Percentiles rank a stretch among this genome's conserved stretches.
Conservation (phyloP, 2,797 vertebrate genomes). For the Anas acuta region DNA sequence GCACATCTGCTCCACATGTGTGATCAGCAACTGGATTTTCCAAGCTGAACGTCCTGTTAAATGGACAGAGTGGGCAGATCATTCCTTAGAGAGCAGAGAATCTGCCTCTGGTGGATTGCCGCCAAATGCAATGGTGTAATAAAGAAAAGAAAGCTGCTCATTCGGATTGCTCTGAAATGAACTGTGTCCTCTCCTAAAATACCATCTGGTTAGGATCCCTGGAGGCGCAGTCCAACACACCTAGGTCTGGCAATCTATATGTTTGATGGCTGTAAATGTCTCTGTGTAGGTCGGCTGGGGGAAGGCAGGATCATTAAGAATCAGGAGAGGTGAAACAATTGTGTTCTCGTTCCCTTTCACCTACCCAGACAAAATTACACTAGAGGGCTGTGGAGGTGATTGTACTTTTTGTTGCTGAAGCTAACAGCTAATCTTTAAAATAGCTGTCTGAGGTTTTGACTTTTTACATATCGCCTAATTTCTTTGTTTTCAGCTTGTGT, state of each 20-base stretch:
- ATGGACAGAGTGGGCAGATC: slow-evolving; percentile 82
- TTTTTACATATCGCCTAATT: not conserved
- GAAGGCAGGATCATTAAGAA: slow-evolving; percentile 73
- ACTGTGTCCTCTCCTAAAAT: slow-evolving; percentile 83
- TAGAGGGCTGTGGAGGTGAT: not conserved
- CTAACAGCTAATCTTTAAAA: slow-evolving; percentile 54
- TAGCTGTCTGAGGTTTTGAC: not conserved
- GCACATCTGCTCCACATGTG: slow-evolving; percentile 86
- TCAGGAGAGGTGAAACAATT: slow-evolving; percentile 53
- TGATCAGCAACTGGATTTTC: slow-evolving; percentile 76
- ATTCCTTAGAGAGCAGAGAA: slow-evolving; percentile 80
- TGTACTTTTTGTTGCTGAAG: not conserved
- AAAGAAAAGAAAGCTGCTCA: slow-evolving; percentile 81
- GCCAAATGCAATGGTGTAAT: slow-evolving; percentile 79
- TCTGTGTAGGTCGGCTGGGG: slow-evolving; percentile 53
- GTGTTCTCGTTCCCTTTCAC: slow-evolving; percentile 52
- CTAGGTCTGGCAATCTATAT: slow-evolving; percentile 75
- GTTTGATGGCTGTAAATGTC: slow-evolving; percentile 74
- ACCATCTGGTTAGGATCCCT: slow-evolving; percentile 80
- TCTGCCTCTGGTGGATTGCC: slow-evolving; percentile 80
- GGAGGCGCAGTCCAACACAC: slow-evolving; percentile 74
- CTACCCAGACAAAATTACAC: slow-evolving; percentile 51
- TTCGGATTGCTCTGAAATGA: slow-evolving; percentile 81
- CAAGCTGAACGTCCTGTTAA: slow-evolving; percentile 82
- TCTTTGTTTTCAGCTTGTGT: not conserved